Evolutionary conservation across 2,888 invertebrate genomes (phyloP), one percentile per base, ranked within the genome.

Genomic region (Neoitamus cyanurus): DNA sequence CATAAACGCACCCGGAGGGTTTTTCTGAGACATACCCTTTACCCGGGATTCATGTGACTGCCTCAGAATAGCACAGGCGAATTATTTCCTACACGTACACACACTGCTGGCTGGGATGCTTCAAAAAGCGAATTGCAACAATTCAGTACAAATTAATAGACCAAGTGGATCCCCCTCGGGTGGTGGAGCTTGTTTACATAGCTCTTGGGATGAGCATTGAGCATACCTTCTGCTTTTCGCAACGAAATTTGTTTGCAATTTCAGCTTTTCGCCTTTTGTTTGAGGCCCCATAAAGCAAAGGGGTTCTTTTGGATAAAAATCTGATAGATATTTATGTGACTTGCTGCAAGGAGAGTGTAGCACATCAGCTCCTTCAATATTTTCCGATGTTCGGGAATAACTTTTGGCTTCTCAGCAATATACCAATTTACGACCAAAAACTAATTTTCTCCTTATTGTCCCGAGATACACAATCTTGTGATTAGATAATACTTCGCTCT

Each of bases 101-200:
- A 58, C 9, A 20, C 9, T 20, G 20, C 20, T 68, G 34, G 7
- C 15, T 34, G 2, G 58, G 58, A 58, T n/a, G 80, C 15, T 31
- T 42, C 36, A 58, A 58, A 28, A 37, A 69, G 70, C n/a, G 48
- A 70, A 83, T 46, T 83, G 68, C 83, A 83, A 83, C 83, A 83
- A 69, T 83, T 83, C 83, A 34, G 36, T 69, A 37, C 69, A 83
- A 83, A 83, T 83, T 83, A 83, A 83, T 83, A 69, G 36, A 68
- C 68, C 37, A 25, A 36, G 37, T 69, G 83, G 70, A 83, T 83
- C 25, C 37, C 83, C 83, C 25, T 25, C 25, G 37, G 70, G 13
- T 37, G 31, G 6, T 28, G 34, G 9, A 25, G 34, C 13, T 80
- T 20, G 34, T 11, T 80, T 31, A 80, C 28, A 77, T 36, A 36